These are phyloP conservation scores for Taxidea taxus DNA, from an alignment of 2,113 vertebrate species.

Conservation along the genomic window DNA sequence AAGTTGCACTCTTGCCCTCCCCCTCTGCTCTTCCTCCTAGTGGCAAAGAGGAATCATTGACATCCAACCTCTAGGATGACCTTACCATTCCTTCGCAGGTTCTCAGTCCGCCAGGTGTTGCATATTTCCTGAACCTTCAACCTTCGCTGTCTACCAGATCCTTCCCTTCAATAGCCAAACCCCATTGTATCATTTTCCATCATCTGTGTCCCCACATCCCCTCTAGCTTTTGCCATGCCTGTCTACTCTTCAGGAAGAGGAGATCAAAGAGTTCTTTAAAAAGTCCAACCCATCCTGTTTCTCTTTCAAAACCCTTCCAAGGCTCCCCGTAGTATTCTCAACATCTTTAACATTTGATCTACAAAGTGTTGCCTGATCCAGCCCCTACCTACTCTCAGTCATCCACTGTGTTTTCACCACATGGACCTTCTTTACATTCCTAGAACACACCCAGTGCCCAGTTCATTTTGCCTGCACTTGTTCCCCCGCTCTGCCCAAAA, in stretches of 20 bases:
- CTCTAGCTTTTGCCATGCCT: not conserved
- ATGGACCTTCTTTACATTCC: not conserved
- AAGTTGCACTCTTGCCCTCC: not conserved
- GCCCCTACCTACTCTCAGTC: not conserved
- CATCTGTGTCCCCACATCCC: not conserved
- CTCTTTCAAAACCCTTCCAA: constrained; percentile 10
- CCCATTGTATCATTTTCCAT: not conserved
- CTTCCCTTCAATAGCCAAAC: not conserved
- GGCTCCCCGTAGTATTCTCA: not conserved
- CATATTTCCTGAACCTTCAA: not conserved
- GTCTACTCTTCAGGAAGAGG: not conserved
- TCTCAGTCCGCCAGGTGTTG: not conserved
- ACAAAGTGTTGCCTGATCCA: not conserved
- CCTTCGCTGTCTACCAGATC: not conserved
- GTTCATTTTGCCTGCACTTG: not conserved
- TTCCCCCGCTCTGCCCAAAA: not conserved
- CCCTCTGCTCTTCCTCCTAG: not conserved
- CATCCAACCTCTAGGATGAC: not conserved
- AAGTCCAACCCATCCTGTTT: not conserved
- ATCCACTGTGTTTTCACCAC: not conserved
- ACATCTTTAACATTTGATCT: not conserved
- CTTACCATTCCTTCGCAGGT: not conserved
- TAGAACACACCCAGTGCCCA: not conserved
- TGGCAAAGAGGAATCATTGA: not conserved
- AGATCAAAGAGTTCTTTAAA: constrained; percentile 5